Evolutionary conservation across 2,797 vertebrate species (phyloP).

Genomic region (Dromococcyx pavoninus): DNA sequence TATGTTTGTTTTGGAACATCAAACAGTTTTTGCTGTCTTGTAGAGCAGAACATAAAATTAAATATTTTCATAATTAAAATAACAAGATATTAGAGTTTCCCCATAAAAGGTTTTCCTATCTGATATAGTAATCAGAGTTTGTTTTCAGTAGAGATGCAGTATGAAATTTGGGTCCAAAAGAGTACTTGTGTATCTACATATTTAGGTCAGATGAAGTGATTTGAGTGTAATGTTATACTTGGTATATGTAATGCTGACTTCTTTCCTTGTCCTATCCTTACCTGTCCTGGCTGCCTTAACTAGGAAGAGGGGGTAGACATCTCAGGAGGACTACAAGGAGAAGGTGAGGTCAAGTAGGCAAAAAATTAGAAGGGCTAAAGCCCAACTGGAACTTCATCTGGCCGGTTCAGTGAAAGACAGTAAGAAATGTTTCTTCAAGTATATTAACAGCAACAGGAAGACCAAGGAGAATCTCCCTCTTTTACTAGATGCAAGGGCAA

Average conservation of each 20-base stretch:
- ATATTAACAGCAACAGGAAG: no score
- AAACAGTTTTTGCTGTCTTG: background rate
- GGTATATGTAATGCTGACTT: background rate
- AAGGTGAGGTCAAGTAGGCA: no score
- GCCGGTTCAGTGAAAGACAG: no score
- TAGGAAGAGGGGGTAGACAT: no score
- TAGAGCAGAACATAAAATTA: background rate
- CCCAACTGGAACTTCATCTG: no score
- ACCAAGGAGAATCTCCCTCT: no score
- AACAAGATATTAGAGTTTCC: background rate
- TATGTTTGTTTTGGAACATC: background rate
- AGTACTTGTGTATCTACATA: background rate
- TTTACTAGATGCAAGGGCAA: no score
- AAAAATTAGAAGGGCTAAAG: no score
- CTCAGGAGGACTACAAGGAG: no score
- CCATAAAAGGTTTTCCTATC: background rate
- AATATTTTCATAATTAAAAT: background rate
- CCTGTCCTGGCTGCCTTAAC: rapidly evolving
- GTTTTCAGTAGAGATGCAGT: background rate
- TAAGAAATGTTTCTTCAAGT: no score
- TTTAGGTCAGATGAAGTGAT: background rate
- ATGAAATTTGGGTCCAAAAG: background rate
- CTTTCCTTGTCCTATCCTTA: background rate
- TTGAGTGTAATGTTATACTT: background rate
- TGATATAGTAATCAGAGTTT: background rate